Evolutionary conservation across 2,888 invertebrate genomes (phyloP), one percentile per base, ranked within the genome.

Genomic region (Lithophane ornitopus): DNA sequence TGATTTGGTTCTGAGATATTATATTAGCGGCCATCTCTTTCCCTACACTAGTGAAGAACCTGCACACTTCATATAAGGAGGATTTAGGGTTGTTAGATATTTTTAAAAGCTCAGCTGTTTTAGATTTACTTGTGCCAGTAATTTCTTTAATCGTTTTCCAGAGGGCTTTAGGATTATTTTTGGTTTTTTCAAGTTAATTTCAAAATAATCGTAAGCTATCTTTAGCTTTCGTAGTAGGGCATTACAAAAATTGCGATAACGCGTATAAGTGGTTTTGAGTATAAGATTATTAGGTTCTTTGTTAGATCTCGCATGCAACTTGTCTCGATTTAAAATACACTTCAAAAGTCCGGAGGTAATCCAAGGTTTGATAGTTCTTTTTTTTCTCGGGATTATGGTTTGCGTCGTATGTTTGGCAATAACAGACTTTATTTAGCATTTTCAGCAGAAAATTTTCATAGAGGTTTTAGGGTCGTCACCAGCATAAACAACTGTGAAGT

Each of bases 181-280:
- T 46, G 4, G 46, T 16, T 46, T 14, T 16, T 0, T 46, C 46
- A 16, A 70, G 34, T n/a, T 70, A 9, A n/a, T 19, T 61, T n/a
- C n/a, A n/a, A n/a, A n/a, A n/a, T 46, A 14, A 39, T 70, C 70
- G 46, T 70, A 70, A 9, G 46, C 22, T 12, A 34, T 39, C 26
- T 39, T 61, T 49, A 70, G 16, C 9, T 70, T 70, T 11, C 59
- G 34, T 49, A 59, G 59, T 46, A 61, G 7, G 26, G 22, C 28
- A 46, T 70, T 70, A 46, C 70, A 59, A 16, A 59, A 70, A 61
- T 70, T 70, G 6, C 59, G 46, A 34, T 70, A 49, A 11, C 70
- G 70, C 12, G 70, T 67, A 16, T 58, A 58, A 16, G 26, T 56
- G 14, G 26, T 56, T 56, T 56, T 56, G 56, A 26, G 56, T 56